Conservation (phyloP, 2,113 vertebrate genomes). For the Siniperca chuatsi region DNA sequence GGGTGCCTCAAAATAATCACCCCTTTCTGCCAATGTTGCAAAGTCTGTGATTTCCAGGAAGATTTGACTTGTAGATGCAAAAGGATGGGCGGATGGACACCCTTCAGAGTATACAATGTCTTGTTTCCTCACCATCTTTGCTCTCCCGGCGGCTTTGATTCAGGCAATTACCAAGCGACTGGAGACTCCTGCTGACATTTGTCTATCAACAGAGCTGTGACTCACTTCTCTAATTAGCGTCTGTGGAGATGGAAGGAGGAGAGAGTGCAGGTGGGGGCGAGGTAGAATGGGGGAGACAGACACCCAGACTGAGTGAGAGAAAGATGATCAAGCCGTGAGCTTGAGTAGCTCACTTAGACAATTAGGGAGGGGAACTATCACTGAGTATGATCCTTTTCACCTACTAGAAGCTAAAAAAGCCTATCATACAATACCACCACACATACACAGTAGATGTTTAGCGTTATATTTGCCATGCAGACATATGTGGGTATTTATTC, state of each 20-base stretch:
- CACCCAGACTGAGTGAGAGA: constrained; percentile 46
- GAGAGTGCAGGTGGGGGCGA: constrained; percentile 4
- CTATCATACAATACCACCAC: not conserved
- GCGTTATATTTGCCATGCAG: constrained; percentile 39
- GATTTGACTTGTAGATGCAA: constrained; percentile 69
- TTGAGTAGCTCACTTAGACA: constrained; percentile 42
- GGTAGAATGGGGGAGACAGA: constrained; percentile 20
- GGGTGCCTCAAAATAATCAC: not conserved
- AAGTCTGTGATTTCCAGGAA: constrained; percentile 33
- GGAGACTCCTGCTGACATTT: constrained; percentile 84
- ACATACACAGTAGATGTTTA: constrained; percentile 28
- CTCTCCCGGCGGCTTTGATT: constrained; percentile 73
- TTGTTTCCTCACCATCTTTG: constrained; percentile 40
- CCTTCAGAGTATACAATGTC: constrained; percentile 30
- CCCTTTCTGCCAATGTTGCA: not conserved
- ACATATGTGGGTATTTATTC: constrained; percentile 75
- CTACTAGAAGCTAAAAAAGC: not conserved
- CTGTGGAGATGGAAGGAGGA: constrained; percentile 55
- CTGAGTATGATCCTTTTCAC: constrained; percentile 31
- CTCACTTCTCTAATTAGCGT: constrained; percentile 83
- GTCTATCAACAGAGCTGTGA: constrained; percentile 81
- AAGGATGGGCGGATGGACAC: constrained; percentile 10
- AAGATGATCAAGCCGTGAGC: constrained; percentile 71
- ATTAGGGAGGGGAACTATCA: constrained; percentile 53
- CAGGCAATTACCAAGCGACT: constrained; percentile 80